Percentiles rank a stretch among this genome's conserved stretches.
Evolutionary conservation across 1,140 invertebrate genomes (phyloP).

Genomic region (Nomia melanderi): DNA sequence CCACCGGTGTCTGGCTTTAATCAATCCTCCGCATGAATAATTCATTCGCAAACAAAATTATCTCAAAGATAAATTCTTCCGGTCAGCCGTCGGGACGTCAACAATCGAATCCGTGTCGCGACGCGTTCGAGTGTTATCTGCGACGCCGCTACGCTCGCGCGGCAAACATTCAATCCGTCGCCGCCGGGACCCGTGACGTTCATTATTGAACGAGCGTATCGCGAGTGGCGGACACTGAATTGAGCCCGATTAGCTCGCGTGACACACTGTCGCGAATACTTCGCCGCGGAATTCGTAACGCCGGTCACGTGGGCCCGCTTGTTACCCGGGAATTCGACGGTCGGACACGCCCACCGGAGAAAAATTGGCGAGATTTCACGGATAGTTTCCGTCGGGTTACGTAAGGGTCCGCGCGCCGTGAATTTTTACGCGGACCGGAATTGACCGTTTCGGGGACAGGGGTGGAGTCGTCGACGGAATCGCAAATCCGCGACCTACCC

Average conservation of each 20-base stretch:
- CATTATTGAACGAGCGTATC: not conserved
- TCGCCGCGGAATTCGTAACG: not conserved
- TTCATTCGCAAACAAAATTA: too few relatives aligned
- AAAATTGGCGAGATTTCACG: constrained; percentile 15
- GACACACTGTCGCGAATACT: not conserved
- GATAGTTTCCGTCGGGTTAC: not conserved
- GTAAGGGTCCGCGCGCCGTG: not conserved
- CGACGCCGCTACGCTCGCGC: too few relatives aligned
- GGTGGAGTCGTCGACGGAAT: not conserved
- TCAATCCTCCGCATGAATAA: too few relatives aligned
- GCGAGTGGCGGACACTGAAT: not conserved
- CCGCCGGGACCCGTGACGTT: not conserved
- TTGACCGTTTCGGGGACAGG: not conserved
- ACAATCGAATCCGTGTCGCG: too few relatives aligned
- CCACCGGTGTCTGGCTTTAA: too few relatives aligned
- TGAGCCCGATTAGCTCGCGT: not conserved
- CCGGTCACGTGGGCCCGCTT: constrained; percentile 14
- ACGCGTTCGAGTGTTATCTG: too few relatives aligned
- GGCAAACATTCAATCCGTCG: not conserved
- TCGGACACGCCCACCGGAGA: not conserved
- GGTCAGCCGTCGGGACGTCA: too few relatives aligned
- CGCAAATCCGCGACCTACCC: not conserved
- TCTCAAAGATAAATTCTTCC: too few relatives aligned
- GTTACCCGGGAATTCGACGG: constrained; percentile 2
- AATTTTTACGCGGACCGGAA: constrained; percentile 1